phyloP scores from a whole-genome alignment of 1,140 invertebrate species.

The Plodia interpunctella region DNA sequence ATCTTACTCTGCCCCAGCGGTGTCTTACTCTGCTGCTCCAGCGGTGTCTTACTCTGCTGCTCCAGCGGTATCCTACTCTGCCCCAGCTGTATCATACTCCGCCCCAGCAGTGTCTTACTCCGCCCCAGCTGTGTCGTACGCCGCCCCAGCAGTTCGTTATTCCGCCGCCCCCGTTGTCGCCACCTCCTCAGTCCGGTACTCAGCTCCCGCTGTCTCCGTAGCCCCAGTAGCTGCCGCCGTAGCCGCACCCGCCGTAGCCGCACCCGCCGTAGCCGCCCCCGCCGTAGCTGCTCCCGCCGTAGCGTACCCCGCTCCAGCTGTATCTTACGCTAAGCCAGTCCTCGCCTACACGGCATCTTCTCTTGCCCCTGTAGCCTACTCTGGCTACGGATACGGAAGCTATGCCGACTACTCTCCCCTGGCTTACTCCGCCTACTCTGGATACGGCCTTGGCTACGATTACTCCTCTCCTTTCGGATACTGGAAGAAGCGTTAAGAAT shows the following conservation, averaged over 20 bases:
- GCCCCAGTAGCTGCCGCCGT: constrained; percentile 25
- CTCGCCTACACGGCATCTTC: not conserved
- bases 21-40: not conserved
- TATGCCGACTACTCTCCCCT: not conserved
- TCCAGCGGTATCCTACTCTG: not conserved
- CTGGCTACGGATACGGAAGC: not conserved
- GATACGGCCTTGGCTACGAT: not conserved
- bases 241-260: constrained; percentile 19
- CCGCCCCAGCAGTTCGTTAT: constrained; percentile 13
- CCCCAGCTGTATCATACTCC: constrained; percentile 1
- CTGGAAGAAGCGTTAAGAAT: constrained; percentile 10
- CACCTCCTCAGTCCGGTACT: constrained; percentile 8
- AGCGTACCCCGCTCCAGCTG: constrained; percentile 11
- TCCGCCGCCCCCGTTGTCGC: not conserved
- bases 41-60: not conserved
- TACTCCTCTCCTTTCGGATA: not conserved
- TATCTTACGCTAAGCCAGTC: not conserved
- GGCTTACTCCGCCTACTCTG: constrained; percentile 5
- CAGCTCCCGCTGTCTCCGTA: constrained; percentile 15
- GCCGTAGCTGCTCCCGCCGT: constrained; percentile 7
- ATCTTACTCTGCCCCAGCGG: not conserved
- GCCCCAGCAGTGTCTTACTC: constrained; percentile 4
- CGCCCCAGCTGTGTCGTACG: not conserved
- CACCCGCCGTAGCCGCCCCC: not conserved
- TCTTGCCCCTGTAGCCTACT: constrained; percentile 2